Base-by-base conservation (phyloP, 2,888 invertebrate species). In the Zeuzera pyrina region DNA sequence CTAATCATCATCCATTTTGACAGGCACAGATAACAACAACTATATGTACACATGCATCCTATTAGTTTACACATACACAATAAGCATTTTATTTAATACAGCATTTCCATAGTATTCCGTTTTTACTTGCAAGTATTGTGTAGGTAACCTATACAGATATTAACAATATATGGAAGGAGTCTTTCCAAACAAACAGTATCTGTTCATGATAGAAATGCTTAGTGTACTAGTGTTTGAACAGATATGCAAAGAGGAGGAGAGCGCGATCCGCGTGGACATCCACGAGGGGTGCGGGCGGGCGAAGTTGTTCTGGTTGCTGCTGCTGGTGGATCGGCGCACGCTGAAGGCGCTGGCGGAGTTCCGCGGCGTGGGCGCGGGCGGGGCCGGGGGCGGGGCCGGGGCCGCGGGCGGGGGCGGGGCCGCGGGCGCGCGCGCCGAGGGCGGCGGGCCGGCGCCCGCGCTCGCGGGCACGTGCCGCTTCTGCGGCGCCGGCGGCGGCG, bases 281-380 rank as follows among this genome's bases (percentile, higher is more conserved):
- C 98, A 98, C 70, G 98, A 97, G 72, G 92, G 93, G 0, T 98
- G 98, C 64, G 98, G 98, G 0, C 87, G 98, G 21, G 96, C 95
- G 1, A 97, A 98, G 70, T 83, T 98, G 3, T 97, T 96, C 70
- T 98, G 98, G 97, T 85, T 98, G 3, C 83, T 97, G 53, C 91
- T 97, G 1, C 77, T 98, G 12, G 96, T 98, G 1, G 98, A 98
- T 64, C 92, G 96, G 0, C 89, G 93, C 47, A 97, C 97, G 0
- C 78, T 98, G 10, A 98, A 98, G 67, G 94, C 92, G 0, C 73
- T 94, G 51, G 91, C 93, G 1, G 98, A 98, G 69, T 96, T 97
- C 67, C 87, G 97, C 15, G 92, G 90, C 6, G 74, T 87, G 33
- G 92, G 90, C 6, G 74, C 87, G 34, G 85, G 87, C 2, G 66